phyloP scores from a whole-genome alignment of 1,140 invertebrate genomes.

The Sinonovacula constricta region DNA sequence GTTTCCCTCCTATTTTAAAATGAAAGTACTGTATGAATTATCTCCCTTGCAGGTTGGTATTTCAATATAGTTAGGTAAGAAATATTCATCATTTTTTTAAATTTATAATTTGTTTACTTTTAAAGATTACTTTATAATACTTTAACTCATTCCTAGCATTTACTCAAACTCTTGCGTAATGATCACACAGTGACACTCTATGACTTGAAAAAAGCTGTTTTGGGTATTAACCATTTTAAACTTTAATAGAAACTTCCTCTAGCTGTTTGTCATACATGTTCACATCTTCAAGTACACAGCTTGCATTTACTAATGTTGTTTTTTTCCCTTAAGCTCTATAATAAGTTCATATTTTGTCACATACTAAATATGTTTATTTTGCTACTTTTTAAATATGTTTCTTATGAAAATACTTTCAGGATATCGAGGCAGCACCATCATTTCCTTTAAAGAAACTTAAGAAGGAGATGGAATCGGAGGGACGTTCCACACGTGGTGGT shows the following conservation, averaged over 20 bases:
- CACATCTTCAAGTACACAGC: no score
- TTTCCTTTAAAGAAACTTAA: neutral
- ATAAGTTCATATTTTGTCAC: neutral
- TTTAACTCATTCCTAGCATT: neutral
- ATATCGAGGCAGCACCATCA: conserved; percentile 19
- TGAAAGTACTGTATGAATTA: neutral
- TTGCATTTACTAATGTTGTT: neutral
- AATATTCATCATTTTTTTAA: neutral
- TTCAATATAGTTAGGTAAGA: neutral
- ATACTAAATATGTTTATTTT: neutral
- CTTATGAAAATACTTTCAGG: conserved; percentile 7
- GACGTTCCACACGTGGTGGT: no score
- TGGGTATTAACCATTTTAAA: neutral
- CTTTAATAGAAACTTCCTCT: neutral
- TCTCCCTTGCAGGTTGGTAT: neutral
- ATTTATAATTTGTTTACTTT: neutral
- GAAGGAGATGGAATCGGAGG: no score
- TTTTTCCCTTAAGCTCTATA: neutral
- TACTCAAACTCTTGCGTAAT: no score
- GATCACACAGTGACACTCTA: no score
- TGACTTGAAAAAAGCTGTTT: no score
- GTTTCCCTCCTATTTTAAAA: neutral
- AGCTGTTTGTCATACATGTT: no score
- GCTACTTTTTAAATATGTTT: neutral
- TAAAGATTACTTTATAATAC: neutral